Evolutionary conservation across 1,140 invertebrate genomes (phyloP), one percentile per base, ranked within the genome.

Genomic region (Drosophila novamexicana): DNA sequence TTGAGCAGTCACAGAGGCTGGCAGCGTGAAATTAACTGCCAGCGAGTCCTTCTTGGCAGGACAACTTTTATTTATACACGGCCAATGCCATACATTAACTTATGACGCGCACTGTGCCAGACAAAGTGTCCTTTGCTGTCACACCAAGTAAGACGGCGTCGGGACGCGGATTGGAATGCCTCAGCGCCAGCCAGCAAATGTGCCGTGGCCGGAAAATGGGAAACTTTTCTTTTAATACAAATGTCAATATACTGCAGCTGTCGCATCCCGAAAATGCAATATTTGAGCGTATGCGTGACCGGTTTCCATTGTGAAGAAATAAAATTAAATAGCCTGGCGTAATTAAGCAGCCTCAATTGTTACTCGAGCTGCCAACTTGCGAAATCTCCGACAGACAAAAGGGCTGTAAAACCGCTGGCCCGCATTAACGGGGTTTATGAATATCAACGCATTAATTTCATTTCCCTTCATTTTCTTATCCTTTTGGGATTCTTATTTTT

Each of bases 1-100:
- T 77, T 67, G 77, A 62, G 79, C 69, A 75, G 73, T 89, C 76
- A 83, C 84, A 59, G 62, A 78, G 75, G 70, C 85, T 84, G 84
- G 84, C 84, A 88, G 80, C 84, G 81, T 88, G 84, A 88, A 88
- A 88, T 88, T 88, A 88, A 88, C 81, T 88, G 84, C 79, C 84
- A 88, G 74, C 22, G 5, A 77, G 73, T 80, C 67, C 73, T 42
- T 36, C 68, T 61, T 61, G 66, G 77, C 56, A 72, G 83, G 58
- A 66, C 69, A 75, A 75, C 81, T 72, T 88, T 88, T 88, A 88
- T 88, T 88, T 88, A 88, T 88, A 84, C 40, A 58, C 42, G 53
- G 34, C 73, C 67, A 63, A 58, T 71, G 85, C 29, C 84, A 80
- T 88, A 84, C 77, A 88, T 88, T 84, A 81, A 90, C 80, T 84